These are phyloP conservation scores for Athalia cordata DNA, from an alignment of 2,888 invertebrate species.

Conservation along the genomic window DNA sequence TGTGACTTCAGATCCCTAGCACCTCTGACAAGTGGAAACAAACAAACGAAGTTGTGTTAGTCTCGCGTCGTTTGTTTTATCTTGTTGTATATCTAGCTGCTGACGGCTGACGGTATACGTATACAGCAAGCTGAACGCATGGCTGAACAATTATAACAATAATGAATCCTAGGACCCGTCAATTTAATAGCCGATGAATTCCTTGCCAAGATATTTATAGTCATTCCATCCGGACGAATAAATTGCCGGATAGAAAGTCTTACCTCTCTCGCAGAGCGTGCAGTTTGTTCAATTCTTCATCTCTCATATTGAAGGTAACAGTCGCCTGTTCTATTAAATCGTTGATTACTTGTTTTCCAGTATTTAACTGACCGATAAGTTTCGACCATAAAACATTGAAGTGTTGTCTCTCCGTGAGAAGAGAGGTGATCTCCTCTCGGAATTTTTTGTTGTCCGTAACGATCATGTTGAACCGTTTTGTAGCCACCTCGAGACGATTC, in stretches of 20 bases:
- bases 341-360: conserved; percentile 87
- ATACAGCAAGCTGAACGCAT: neutral
- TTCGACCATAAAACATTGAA: conserved; percentile 90
- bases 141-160: conserved; percentile 2
- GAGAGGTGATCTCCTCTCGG: conserved; percentile 86
- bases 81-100: too few species aligned
- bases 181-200: conserved; percentile 1
- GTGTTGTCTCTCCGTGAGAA: conserved; percentile 86
- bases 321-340: conserved; percentile 93
- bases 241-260: conserved; percentile 32
- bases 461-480: conserved; percentile 85
- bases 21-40: conserved; percentile 62
- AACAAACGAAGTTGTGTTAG: neutral
- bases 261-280: conserved; percentile 83
- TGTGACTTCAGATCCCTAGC: conserved; percentile 76
- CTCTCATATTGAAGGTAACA: conserved; percentile 91
- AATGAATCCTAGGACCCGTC: conserved; percentile 5
- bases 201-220: neutral
- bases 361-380: conserved; percentile 83
- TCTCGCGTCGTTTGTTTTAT: neutral
- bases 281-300: conserved; percentile 87
- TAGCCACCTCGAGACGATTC: conserved; percentile 85
- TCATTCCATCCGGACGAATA: conserved; percentile 15
- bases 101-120: neutral
- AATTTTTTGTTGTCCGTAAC: conserved; percentile 84